These are phyloP conservation scores for Tetrao urogallus DNA, from an alignment of 2,113 vertebrate genomes.

Conservation along the genomic window DNA sequence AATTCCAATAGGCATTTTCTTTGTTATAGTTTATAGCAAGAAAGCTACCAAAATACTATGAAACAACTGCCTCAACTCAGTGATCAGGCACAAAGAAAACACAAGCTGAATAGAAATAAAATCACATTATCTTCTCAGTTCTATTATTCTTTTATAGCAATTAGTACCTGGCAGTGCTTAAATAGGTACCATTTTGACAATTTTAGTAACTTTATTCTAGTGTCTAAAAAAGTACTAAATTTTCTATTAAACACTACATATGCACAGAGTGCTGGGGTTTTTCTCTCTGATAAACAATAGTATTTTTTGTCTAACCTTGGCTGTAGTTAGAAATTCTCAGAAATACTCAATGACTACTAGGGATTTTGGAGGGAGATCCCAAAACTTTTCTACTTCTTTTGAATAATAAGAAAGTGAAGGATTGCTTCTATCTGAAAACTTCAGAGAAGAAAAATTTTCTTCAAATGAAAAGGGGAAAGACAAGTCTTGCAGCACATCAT, in stretches of 20 bases:
- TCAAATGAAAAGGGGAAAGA: neutral
- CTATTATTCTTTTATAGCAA: neutral
- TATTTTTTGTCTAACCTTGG: neutral
- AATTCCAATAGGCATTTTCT: constrained; percentile 33
- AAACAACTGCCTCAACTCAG: neutral
- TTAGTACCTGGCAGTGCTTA: neutral
- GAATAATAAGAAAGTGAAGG: neutral
- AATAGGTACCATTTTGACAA: neutral
- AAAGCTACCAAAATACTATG: neutral
- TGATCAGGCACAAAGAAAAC: neutral
- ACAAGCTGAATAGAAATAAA: neutral
- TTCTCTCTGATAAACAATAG: neutral
- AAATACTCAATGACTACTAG: neutral
- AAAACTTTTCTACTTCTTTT: neutral
- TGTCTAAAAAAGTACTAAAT: neutral
- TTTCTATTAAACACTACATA: neutral
- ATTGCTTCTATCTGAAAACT: neutral
- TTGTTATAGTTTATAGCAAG: neutral
- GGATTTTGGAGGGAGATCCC: neutral
- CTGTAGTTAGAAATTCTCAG: neutral
- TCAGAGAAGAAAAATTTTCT: neutral
- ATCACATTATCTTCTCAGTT: neutral
- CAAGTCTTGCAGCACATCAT: neutral
- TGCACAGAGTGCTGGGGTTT: neutral
- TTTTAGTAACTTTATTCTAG: neutral